phyloP scores from a whole-genome alignment of 2,888 invertebrate genomes.

The Dryadula phaetusa region DNA sequence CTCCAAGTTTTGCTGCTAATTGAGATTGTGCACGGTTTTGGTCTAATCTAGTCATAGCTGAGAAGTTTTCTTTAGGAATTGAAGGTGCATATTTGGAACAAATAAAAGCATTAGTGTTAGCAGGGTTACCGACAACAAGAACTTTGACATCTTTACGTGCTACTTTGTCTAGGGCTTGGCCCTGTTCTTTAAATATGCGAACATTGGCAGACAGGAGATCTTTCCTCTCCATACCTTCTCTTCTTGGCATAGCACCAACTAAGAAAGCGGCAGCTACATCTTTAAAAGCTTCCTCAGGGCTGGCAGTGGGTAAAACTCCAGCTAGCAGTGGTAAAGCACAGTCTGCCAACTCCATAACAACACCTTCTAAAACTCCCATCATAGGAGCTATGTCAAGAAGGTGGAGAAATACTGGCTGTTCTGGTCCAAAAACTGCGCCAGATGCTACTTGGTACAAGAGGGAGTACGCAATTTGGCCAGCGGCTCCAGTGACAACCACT shows the following conservation, averaged over 20 bases:
- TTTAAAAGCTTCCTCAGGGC: conserved; percentile 96
- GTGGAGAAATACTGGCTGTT: conserved; percentile 94
- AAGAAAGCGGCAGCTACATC: conserved; percentile 98
- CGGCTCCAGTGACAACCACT: conserved; percentile 98
- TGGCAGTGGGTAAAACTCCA: conserved; percentile 93
- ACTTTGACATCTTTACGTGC: conserved; percentile 97
- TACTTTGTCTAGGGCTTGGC: conserved; percentile 94
- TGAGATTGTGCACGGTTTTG: conserved; percentile 98
- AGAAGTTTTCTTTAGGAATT: conserved; percentile 97
- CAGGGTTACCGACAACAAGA: conserved; percentile 99
- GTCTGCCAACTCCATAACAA: conserved; percentile 98
- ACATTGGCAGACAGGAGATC: conserved; percentile 98
- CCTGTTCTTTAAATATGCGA: conserved; percentile 98
- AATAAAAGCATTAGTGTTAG: conserved; percentile 98
- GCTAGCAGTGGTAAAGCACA: conserved; percentile 95
- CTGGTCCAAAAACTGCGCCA: conserved; percentile 96
- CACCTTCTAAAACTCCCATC: conserved; percentile 98
- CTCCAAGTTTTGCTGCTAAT: conserved; percentile 88
- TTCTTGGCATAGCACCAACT: conserved; percentile 99
- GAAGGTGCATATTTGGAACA: conserved; percentile 98
- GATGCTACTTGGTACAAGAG: conserved; percentile 96
- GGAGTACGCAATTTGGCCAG: conserved; percentile 99
- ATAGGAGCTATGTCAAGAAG: conserved; percentile 97
- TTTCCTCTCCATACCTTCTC: conserved; percentile 98
- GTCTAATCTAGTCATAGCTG: conserved; percentile 98